Evolutionary conservation across 2,888 invertebrate species (phyloP).

Genomic region (Caenorhabditis parvicauda): DNA sequence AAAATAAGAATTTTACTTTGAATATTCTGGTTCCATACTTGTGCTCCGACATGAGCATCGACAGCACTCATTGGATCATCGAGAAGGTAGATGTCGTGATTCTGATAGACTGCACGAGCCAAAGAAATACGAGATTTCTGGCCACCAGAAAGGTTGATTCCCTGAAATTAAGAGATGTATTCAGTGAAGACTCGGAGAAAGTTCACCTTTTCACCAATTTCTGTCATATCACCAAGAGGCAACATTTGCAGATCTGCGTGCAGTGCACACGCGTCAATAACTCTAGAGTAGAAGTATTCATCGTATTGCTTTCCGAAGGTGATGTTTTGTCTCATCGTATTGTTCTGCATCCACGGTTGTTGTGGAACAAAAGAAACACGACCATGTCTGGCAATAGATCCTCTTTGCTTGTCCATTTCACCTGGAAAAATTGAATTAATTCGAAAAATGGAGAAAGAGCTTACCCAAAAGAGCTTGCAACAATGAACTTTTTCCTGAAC

Average conservation of each 20-base stretch:
- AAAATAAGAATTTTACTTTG: background rate
- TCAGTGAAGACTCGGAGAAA: background rate
- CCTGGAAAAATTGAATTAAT: constrained; percentile 29
- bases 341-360: constrained; percentile 98
- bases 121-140: constrained; percentile 76
- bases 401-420: constrained; percentile 70
- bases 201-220: constrained; percentile 59
- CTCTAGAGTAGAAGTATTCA: constrained; percentile 57
- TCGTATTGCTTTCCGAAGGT: constrained; percentile 70
- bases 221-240: constrained; percentile 53
- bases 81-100: constrained; percentile 85
- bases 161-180: constrained; percentile 24
- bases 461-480: constrained; percentile 71
- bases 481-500: constrained; percentile 66
- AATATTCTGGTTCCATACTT: constrained; percentile 74
- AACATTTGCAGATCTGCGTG: constrained; percentile 52
- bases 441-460: background rate
- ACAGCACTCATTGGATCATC: constrained; percentile 95
- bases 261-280: constrained; percentile 55
- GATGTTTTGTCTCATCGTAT: constrained; percentile 87
- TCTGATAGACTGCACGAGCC: constrained; percentile 85
- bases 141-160: constrained; percentile 60
- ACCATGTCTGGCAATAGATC: constrained; percentile 63
- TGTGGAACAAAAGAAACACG: constrained; percentile 83
- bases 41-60: constrained; percentile 93